Evolutionary conservation across 2,888 invertebrate species (phyloP).

Genomic region (Tiphia femorata): DNA sequence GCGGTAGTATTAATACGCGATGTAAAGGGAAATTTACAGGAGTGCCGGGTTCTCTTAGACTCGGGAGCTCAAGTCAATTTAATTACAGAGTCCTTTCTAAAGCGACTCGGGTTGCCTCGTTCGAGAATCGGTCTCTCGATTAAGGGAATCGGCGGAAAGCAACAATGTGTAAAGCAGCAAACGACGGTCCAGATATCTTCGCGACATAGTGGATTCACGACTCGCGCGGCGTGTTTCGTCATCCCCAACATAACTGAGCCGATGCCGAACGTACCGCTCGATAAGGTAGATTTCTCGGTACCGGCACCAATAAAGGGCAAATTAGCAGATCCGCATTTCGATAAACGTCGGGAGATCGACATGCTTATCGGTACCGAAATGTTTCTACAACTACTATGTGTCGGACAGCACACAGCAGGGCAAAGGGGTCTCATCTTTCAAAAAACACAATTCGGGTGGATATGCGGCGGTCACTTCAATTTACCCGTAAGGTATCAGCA

Average conservation of each 20-base stretch:
- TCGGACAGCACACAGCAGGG: slow-evolving; percentile 1
- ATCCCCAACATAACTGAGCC: slow-evolving; percentile 4
- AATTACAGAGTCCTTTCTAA: not conserved
- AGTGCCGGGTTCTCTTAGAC: slow-evolving; percentile 6
- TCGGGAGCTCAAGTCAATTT: slow-evolving; percentile 4
- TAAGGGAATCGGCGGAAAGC: not conserved
- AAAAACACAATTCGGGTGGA: slow-evolving; percentile 13
- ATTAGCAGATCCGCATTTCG: slow-evolving; percentile 10
- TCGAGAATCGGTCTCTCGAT: not conserved
- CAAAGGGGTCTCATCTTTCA: not conserved
- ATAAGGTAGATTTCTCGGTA: not conserved
- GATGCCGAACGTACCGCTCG: slow-evolving; percentile 3
- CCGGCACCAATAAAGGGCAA: not conserved
- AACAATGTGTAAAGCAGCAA: not conserved
- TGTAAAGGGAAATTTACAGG: not conserved
- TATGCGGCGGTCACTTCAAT: not conserved
- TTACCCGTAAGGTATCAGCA: not conserved
- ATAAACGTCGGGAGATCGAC: slow-evolving; percentile 6
- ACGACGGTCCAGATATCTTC: not conserved
- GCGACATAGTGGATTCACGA: not conserved
- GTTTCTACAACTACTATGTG: slow-evolving; percentile 11
- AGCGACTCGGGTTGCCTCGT: not conserved
- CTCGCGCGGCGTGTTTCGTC: not conserved
- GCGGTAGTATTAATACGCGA: not conserved
- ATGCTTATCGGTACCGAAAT: slow-evolving; percentile 12